A percentile compares a stretch with the other conserved stretches of the same genome.
phyloP scores from a whole-genome alignment of 2,113 vertebrate species.

The Mesembrinibis cayennensis region DNA sequence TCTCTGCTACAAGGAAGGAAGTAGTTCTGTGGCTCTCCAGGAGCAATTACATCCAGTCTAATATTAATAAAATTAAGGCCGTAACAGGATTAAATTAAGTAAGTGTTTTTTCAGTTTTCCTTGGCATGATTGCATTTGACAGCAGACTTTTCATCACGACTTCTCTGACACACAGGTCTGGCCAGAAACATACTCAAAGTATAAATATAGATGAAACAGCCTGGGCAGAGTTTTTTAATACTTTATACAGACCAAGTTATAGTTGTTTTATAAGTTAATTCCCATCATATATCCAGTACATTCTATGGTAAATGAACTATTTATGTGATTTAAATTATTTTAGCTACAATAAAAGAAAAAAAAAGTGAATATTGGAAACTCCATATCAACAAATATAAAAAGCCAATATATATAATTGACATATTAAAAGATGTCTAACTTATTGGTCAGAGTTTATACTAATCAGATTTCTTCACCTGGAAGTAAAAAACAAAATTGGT shows the following conservation, averaged over 20 bases:
- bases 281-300: neutral
- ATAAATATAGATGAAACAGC: neutral
- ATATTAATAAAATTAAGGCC: neutral
- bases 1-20: neutral
- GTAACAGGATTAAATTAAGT: neutral
- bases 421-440: neutral
- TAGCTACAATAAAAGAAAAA: neutral
- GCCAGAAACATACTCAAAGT: neutral
- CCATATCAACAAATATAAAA: neutral
- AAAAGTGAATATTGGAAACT: neutral
- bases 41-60: neutral
- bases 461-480: neutral
- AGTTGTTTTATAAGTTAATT: neutral
- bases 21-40: neutral
- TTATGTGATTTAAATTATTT: neutral
- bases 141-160: neutral
- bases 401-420: neutral
- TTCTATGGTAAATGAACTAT: neutral
- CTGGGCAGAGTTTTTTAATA: neutral
- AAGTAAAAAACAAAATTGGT: neutral
- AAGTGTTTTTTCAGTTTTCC: neutral
- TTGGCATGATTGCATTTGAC: neutral
- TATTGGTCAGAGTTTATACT: neutral
- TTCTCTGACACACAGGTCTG: neutral
- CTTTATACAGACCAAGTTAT: neutral